Base-by-base conservation (phyloP, 2,888 invertebrate species). In the Alentia gelatinosa region DNA sequence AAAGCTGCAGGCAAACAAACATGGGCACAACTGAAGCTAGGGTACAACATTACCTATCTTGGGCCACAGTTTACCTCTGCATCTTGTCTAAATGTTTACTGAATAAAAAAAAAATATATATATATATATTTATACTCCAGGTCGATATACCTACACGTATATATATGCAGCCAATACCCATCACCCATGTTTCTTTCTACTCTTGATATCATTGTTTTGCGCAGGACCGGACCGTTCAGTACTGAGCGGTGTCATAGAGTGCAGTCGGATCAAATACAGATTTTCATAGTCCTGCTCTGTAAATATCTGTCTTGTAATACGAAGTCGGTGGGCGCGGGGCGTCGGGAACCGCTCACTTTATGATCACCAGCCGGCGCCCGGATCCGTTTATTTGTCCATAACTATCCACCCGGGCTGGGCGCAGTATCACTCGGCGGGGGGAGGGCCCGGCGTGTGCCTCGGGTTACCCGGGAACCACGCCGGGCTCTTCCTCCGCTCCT, bases 221-320 rank as follows among this genome's bases (percentile, higher is more conserved):
- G n/a, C n/a, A n/a, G n/a, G n/a, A n/a, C n/a, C n/a, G n/a, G n/a
- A n/a, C n/a, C n/a, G n/a, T n/a, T n/a, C 56, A 56, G 56, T 12
- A 15, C 3, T 19, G 56, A 12, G 56, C 19, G 56, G 68, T 68
- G 83, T 83, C 83, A 83, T 15, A 23, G 37, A 39, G 83, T 83
- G 26, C 83, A 83, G 39, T n/a, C 12, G 83, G 83, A 83, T 83
- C 83, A 39, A 83, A 30, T 35, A 83, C 35, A 37, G 23, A 83
- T 83, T 83, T 83, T 83, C 30, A 83, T 83, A 83, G 40, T 23
- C n/a, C 5, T 37, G 23, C 83, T 83, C 40, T 83, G 83, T 83
- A 19, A 83, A 83, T 83, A 83, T 83, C 83, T 83, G 83, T 35
- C 83, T 83, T 83, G 83, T 83, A 83, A 83, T 83, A 83, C 30